Base-by-base conservation (phyloP, 2,113 vertebrate species). In the Chiloscyllium plagiosum region DNA sequence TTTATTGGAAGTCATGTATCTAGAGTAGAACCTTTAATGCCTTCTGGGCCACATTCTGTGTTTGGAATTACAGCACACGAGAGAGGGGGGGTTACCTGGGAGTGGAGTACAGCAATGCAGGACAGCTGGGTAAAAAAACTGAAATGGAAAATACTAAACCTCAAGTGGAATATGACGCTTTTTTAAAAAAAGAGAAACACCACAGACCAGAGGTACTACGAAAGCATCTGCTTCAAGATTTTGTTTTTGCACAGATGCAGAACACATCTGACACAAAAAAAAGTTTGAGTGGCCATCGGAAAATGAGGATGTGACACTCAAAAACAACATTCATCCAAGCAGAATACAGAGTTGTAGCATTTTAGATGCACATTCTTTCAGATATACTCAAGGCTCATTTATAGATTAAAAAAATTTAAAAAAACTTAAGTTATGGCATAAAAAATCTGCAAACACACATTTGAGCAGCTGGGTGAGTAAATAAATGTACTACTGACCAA, bases 111-210 rank as follows among this genome's bases (percentile, higher is more conserved):
- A 37, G 61, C 29, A 37, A 33, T n/a, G n/a, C 17, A 37, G 61
- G n/a, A 66, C 89, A 93, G 89, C 61, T 66, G 89, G 89, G 65
- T 93, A 93, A 19, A 42, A 37, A 93, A 93, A 68, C 37, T 93
- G 37, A 93, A 66, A 93, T 65, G 37, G 37, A 93, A 37, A 37
- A 22, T 37, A 65, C 29, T 37, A 33, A 68, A 68, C 61, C n/a
- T 37, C 56, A 37, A 42, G 33, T 22, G 61, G 33, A 93, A 93
- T 65, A n/a, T 33, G 33, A 66, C 37, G 6, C 22, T 22, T 19
- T 92, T 92, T n/a, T 33, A 17, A 19, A 72, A 72, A 72, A 26
- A 0, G 10, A 61, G 12, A n/a, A 93, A n/a, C 56, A 20, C 61
- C 89, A 8, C 33, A n/a, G 19, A 20, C 33, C 37, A 22, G n/a